Base-by-base conservation (phyloP, 2,888 invertebrate genomes). In the Anthoptus insignis region DNA sequence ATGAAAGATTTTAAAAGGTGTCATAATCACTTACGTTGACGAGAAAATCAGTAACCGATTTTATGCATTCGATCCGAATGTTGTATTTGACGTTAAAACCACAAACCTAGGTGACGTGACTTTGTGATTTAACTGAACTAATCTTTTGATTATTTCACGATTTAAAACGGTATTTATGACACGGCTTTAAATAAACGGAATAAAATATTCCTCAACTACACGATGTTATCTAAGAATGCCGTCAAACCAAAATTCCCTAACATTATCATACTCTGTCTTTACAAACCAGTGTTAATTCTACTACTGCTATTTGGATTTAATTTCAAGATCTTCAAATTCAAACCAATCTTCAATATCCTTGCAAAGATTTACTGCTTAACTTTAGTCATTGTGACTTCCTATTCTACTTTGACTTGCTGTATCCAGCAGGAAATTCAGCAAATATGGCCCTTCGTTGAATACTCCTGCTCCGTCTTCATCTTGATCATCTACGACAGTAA, bases 261-360 rank as follows among this genome's bases (percentile, higher is more conserved):
- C 49, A 22, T 22, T 13, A 22, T 13, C 21, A 67, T 84, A 22
- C 70, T 77, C 2, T 53, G 68, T 13, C 69, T 84, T 6, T 88
- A 84, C 56, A 78, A 79, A 50, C 75, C 80, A 0, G 71, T 89
- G 14, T 59, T 91, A 1, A 66, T 83, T 1, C 22, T 80, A 9
- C 70, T 91, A 13, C 65, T 87, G 0, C 68, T 88, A 1, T 86
- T 84, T 65, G 91, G 91, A 0, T 89, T 82, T 60, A 84, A 91
- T 73, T 88, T 85, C 7, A 81, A 81, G 64, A 73, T 82, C 8
- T 84, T 81, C 58, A 80, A 79, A 56, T 69, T 75, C 4, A 81
- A 73, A 7, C 50, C 74, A 0, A 47, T 76, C 13, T 66, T 76
- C 0, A 80, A 75, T 65, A 34, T 75, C 2, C 8, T 74, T 0